Conservation (phyloP, 2,888 invertebrate genomes). For the Digitonthophagus gazella region DNA sequence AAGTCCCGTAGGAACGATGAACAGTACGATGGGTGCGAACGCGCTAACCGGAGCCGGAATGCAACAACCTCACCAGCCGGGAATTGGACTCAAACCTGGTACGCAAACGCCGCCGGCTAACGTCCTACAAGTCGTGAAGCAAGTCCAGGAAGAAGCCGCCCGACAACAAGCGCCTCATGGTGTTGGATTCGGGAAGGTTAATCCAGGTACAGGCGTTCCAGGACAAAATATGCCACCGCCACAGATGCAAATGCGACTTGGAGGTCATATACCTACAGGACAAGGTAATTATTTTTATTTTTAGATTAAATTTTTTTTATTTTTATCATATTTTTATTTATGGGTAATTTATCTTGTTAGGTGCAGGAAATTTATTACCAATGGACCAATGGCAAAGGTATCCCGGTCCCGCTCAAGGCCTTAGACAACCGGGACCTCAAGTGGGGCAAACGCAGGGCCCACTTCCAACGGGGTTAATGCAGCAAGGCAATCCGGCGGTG, state of each 20-base stretch:
- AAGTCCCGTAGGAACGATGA: constrained; percentile 54
- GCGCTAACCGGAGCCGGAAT: constrained; percentile 52
- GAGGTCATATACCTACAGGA: constrained; percentile 45
- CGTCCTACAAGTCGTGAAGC: constrained; percentile 66
- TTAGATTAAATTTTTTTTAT: constrained; percentile 23
- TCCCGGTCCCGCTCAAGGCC: constrained; percentile 49
- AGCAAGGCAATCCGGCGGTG: constrained; percentile 32
- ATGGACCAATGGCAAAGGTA: constrained; percentile 60
- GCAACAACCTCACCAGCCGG: constrained; percentile 48
- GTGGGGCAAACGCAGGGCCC: constrained; percentile 49
- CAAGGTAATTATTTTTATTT: constrained; percentile 49
- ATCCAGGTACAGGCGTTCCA: constrained; percentile 55
- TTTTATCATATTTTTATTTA: constrained; percentile 18
- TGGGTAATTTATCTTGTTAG: constrained; percentile 3
- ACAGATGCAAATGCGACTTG: constrained; percentile 52
- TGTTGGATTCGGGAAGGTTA: constrained; percentile 71
- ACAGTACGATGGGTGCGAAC: constrained; percentile 53
- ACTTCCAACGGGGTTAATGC: constrained; percentile 43
- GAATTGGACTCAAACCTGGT: constrained; percentile 57
- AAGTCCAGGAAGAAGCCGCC: constrained; percentile 89
- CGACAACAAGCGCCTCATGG: constrained; percentile 79
- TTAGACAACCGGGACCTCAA: constrained; percentile 55
- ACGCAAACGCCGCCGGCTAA: constrained; percentile 74
- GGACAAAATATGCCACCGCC: constrained; percentile 60
- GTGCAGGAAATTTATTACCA: constrained; percentile 54